Percentiles rank a stretch among this genome's conserved stretches.
These are phyloP conservation scores for Amphiprion clarkii DNA, from an alignment of 2,797 vertebrate species.

Conservation along the genomic window DNA sequence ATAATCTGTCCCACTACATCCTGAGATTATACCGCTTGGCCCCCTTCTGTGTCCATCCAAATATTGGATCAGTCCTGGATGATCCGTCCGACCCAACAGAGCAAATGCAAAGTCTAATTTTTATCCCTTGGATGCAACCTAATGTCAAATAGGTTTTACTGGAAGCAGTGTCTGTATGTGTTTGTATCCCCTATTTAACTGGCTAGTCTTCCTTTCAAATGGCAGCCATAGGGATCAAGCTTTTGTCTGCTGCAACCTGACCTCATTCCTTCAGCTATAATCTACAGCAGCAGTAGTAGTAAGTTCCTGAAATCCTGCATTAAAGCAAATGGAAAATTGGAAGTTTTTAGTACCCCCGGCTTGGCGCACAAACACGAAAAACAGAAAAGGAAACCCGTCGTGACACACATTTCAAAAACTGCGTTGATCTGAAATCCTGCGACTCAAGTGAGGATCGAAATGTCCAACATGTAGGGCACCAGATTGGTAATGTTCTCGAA, in stretches of 20 bases:
- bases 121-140: slow-evolving; percentile 70
- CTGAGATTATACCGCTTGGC: slow-evolving; percentile 73
- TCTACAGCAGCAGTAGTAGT: slow-evolving; percentile 65
- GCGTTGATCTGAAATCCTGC: slow-evolving; percentile 66
- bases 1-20: slow-evolving; percentile 74
- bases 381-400: slow-evolving; percentile 37
- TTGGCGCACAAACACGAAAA: slow-evolving; percentile 51
- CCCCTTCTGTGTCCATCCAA: slow-evolving; percentile 68
- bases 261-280: slow-evolving; percentile 80
- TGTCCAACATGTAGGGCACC: slow-evolving; percentile 49
- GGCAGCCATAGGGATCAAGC: slow-evolving; percentile 65
- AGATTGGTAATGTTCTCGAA: slow-evolving; percentile 57
- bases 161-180: slow-evolving; percentile 52
- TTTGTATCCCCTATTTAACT: slow-evolving; percentile 64
- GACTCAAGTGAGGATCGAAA: slow-evolving; percentile 40
- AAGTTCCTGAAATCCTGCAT: slow-evolving; percentile 75
- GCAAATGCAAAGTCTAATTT: slow-evolving; percentile 70
- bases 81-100: slow-evolving; percentile 65
- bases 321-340: slow-evolving; percentile 60
- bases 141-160: slow-evolving; percentile 76
- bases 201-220: slow-evolving; percentile 69
- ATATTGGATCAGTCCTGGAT: slow-evolving; percentile 82
- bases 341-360: slow-evolving; percentile 39
- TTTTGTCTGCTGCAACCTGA: slow-evolving; percentile 71
- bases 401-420: slow-evolving; percentile 68